These are phyloP conservation scores for Allygus modestus DNA, from an alignment of 2,888 invertebrate species.

Conservation along the genomic window DNA sequence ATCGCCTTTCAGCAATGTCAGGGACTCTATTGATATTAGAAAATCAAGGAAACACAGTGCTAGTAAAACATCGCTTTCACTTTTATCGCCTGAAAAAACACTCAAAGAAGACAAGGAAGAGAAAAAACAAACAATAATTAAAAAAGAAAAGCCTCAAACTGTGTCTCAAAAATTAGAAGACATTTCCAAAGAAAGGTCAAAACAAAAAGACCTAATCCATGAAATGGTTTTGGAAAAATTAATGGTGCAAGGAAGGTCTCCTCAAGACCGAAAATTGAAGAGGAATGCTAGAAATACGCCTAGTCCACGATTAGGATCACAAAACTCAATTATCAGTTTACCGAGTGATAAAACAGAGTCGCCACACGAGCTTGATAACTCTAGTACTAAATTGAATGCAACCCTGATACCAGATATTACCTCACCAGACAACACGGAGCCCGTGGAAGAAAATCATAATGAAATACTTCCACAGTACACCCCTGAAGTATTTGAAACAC, in stretches of 20 bases:
- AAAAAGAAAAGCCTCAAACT: constrained; percentile 72
- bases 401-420: constrained; percentile 12
- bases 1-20: constrained; percentile 83
- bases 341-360: constrained; percentile 56
- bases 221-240: constrained; percentile 90
- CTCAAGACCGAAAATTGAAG: constrained; percentile 78
- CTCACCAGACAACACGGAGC: not conserved
- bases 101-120: constrained; percentile 74
- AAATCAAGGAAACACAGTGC: constrained; percentile 77
- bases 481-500: constrained; percentile 19
- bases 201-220: constrained; percentile 90
- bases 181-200: constrained; percentile 87
- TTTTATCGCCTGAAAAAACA: constrained; percentile 74
- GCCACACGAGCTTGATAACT: not conserved
- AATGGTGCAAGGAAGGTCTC: constrained; percentile 81
- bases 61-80: constrained; percentile 73
- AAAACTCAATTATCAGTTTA: constrained; percentile 64
- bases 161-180: constrained; percentile 84
- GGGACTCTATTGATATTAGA: constrained; percentile 82
- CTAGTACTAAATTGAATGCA: constrained; percentile 16
- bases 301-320: constrained; percentile 67
- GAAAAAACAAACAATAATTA: constrained; percentile 72
- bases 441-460: constrained; percentile 45
- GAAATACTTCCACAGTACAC: not conserved
- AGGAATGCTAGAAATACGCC: constrained; percentile 71